A percentile compares a stretch with the other conserved stretches of the same genome.
These are phyloP conservation scores for Pavo muticus DNA, from an alignment of 2,113 vertebrate genomes.

Conservation along the genomic window DNA sequence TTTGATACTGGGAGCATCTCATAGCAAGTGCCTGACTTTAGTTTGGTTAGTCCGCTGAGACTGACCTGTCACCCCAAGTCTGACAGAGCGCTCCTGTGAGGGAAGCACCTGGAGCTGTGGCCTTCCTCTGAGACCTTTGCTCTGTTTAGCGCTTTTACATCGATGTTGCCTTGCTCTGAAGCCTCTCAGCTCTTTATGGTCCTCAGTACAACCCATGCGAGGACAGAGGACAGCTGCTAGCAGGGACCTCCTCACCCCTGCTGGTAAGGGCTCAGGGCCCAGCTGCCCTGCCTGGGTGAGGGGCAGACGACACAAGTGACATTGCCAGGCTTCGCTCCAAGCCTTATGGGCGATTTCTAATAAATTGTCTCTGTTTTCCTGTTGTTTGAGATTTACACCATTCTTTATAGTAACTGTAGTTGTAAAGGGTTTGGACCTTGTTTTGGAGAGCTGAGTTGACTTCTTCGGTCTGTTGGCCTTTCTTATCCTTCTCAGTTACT, in stretches of 20 bases:
- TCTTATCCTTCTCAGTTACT: not conserved
- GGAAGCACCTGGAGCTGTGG: not conserved
- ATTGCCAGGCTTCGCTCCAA: not conserved
- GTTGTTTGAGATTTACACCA: not conserved
- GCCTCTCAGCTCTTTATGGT: accelerated
- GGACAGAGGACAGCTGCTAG: not conserved
- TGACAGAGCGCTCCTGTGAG: not conserved
- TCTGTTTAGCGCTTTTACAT: accelerated
- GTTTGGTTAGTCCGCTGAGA: not conserved
- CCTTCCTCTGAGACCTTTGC: not conserved
- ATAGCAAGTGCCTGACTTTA: not conserved
- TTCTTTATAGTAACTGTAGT: not conserved
- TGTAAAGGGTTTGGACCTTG: not conserved
- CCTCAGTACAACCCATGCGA: not conserved
- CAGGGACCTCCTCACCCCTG: not conserved
- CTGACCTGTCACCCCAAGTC: not conserved
- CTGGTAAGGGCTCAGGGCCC: not conserved
- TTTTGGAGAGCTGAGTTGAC: not conserved
- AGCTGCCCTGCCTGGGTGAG: not conserved
- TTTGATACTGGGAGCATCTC: not conserved
- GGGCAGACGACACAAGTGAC: not conserved
- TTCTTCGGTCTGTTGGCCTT: not conserved
- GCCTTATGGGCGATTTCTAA: not conserved
- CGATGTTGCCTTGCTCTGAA: not conserved
- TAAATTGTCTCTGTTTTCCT: not conserved